A percentile compares a stretch with the other conserved stretches of the same genome.
phyloP scores from a whole-genome alignment of 2,797 vertebrate genomes.

The Dipus sagitta region DNA sequence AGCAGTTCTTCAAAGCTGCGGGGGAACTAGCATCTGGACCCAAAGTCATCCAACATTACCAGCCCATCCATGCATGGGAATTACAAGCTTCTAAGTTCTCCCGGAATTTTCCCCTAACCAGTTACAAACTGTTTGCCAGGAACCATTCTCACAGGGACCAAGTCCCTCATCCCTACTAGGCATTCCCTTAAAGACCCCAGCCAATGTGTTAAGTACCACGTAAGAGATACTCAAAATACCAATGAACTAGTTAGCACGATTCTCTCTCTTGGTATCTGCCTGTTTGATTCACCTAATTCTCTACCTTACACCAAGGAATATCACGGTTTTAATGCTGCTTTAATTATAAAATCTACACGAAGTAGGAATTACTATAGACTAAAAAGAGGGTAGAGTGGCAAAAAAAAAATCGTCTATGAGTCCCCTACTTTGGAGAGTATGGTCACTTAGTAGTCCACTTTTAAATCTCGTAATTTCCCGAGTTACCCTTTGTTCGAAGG shows the following conservation, averaged over 20 bases:
- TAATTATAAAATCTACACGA: conserved; percentile 53
- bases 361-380: conserved; percentile 1
- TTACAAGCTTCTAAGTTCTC: conserved; percentile 58
- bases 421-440: neutral
- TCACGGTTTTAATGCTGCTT: conserved; percentile 42
- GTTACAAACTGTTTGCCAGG: conserved; percentile 50
- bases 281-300: conserved; percentile 5
- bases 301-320: neutral
- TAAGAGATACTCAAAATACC: conserved; percentile 27
- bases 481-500: neutral
- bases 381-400: conserved; percentile 15
- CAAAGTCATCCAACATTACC: conserved; percentile 37
- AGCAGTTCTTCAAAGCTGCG: conserved; percentile 10
- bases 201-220: neutral
- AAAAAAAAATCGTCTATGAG: neutral
- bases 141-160: neutral
- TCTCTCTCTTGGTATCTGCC: neutral
- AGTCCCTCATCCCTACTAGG: neutral
- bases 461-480: neutral
- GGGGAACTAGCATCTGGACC: conserved; percentile 21
- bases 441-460: neutral
- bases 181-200: conserved; percentile 26
- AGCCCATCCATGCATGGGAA: neutral
- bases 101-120: conserved; percentile 22
- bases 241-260: neutral